These are phyloP conservation scores for Uropetala carovei DNA, from an alignment of 2,888 invertebrate species.

Conservation along the genomic window DNA sequence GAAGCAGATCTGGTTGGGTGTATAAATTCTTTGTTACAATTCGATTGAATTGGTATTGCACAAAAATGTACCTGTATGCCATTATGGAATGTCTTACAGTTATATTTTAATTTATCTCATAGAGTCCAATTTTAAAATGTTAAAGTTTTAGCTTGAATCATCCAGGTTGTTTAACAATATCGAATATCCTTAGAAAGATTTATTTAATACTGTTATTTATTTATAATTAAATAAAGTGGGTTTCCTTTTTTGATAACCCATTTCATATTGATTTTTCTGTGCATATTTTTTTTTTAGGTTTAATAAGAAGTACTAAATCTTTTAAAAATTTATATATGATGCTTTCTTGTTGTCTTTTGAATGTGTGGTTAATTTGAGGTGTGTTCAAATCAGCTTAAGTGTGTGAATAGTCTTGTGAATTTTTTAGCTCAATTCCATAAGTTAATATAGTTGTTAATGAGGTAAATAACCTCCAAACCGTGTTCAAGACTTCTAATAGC, in stretches of 20 bases:
- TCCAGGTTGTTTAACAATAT: too few species aligned
- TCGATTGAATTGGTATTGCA: conserved; percentile 38
- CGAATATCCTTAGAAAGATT: too few species aligned
- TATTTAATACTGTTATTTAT: background rate
- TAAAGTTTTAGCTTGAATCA: too few species aligned
- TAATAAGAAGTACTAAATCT: background rate
- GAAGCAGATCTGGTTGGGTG: conserved; percentile 1
- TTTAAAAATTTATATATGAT: background rate
- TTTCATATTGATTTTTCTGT: background rate
- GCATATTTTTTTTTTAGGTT: background rate
- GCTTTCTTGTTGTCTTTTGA: too few species aligned
- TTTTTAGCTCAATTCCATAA: background rate
- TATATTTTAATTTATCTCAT: background rate
- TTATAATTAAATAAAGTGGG: background rate
- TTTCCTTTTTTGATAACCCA: background rate
- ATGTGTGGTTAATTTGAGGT: too few species aligned
- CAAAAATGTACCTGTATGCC: conserved; percentile 51
- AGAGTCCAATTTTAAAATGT: too few species aligned
- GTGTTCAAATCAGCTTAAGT: too few species aligned
- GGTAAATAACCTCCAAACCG: background rate
- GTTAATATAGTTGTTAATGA: background rate
- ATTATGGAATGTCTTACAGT: conserved; percentile 18
- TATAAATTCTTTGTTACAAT: background rate
- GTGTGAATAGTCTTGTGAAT: too few species aligned
- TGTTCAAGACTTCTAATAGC: background rate